Evolutionary conservation across 2,888 invertebrate genomes (phyloP), one percentile per base, ranked within the genome.

Genomic region (Eucriotettix oculatus): DNA sequence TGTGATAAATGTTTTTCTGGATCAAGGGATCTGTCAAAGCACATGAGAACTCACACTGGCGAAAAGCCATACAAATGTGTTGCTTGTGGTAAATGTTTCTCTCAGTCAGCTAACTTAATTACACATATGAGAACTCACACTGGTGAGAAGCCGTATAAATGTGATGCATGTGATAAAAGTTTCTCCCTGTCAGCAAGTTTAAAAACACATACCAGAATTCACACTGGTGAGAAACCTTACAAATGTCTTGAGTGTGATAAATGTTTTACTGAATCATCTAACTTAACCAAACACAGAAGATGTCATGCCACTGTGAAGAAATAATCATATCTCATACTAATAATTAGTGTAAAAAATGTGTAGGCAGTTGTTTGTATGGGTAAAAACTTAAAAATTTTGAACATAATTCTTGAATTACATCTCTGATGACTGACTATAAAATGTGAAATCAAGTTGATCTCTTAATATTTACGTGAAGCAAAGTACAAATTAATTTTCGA

Each of bases 1-100:
- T 64, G 64, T 54, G 59, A 59, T 17, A 61, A 62, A 40, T 61
- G 61, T 12, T 63, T 58, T 56, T 59, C 58, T 42, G 62, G 61
- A 41, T 60, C 58, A 44, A 55, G 63, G 53, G 62, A 63, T 52
- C 61, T 64, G 12, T 55, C 61, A 48, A 42, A 52, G 12, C 64
- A 64, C 42, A 57, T 14, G n/a, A 63, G 61, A 10, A 59, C 59
- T 14, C 64, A 64, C 40, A 63, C 63, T 10, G 64, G 63, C 1
- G 60, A 48, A 16, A 61, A 60, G 17, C 63, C 63, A 7, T 61
- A 55, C 29, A 54, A 62, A 48, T 64, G 64, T 54, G 59, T 57
- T 41, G 53, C 41, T 14, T 64, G 64, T 53, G 61, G 61, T 12
- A 60, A 62, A 41, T 56, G 62, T 9, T 64, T 60, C 56, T 44